Conservation (phyloP, 2,113 vertebrate genomes). For the Leucosticte australis region DNA sequence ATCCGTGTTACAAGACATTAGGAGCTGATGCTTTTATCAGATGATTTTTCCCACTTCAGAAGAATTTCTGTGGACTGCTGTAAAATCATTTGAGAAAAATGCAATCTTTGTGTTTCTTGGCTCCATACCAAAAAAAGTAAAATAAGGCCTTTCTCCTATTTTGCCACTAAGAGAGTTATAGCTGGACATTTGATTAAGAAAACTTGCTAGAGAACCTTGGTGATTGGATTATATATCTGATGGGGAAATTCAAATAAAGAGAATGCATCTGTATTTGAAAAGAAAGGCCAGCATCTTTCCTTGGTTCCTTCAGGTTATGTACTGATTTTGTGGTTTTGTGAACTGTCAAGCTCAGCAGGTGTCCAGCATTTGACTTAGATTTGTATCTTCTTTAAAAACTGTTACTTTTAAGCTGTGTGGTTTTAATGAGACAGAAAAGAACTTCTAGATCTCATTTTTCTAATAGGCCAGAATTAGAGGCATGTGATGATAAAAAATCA, state of each 20-base stretch:
- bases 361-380: not conserved
- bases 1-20: not conserved
- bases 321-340: not conserved
- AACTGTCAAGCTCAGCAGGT: not conserved
- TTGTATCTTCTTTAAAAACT: not conserved
- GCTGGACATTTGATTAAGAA: not conserved
- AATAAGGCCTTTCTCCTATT: not conserved
- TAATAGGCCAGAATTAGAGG: not conserved
- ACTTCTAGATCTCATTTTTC: not conserved
- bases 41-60: not conserved
- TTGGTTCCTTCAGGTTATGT: not conserved
- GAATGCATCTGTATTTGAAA: not conserved
- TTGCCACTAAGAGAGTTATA: not conserved
- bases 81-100: not conserved
- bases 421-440: not conserved
- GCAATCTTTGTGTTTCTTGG: not conserved
- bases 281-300: not conserved
- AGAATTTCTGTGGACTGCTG: not conserved
- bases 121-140: not conserved
- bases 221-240: not conserved
- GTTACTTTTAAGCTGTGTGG: not conserved
- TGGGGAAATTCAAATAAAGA: not conserved
- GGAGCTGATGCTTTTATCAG: not conserved
- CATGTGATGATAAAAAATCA: not conserved
- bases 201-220: not conserved